These are phyloP conservation scores for Chloroceryle amazona DNA, from an alignment of 2,797 vertebrate genomes.

Conservation along the genomic window DNA sequence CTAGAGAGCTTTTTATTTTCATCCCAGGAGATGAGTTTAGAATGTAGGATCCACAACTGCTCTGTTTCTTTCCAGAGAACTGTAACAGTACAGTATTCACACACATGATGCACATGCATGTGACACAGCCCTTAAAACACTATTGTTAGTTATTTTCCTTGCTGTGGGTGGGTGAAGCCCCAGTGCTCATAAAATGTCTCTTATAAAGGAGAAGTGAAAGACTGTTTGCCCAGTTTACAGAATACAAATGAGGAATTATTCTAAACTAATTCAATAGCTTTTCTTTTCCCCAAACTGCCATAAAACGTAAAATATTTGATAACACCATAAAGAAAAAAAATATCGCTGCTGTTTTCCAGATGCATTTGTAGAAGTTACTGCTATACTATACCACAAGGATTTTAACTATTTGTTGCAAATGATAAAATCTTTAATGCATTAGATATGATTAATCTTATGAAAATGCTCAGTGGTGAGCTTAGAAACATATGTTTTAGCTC, in stretches of 20 bases:
- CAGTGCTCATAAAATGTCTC: slow-evolving; percentile 24
- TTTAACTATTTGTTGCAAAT: background rate
- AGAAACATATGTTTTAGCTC: background rate
- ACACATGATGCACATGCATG: slow-evolving; percentile 6
- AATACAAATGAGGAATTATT: slow-evolving; percentile 64
- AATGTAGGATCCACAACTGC: slow-evolving; percentile 13
- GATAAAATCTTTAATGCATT: background rate
- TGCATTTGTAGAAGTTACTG: background rate
- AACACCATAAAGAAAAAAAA: background rate
- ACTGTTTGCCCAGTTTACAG: slow-evolving; percentile 8
- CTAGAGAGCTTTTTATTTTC: background rate
- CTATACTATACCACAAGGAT: background rate
- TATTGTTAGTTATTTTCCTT: slow-evolving; percentile 59
- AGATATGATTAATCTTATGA: background rate
- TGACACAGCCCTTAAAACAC: slow-evolving; percentile 45
- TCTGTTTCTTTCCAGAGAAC: slow-evolving; percentile 14
- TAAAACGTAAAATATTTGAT: slow-evolving; percentile 29
- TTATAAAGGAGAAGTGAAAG: slow-evolving; percentile 29
- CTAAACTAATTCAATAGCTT: slow-evolving; percentile 44
- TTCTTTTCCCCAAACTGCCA: background rate
- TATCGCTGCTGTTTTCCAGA: background rate
- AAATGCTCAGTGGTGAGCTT: background rate
- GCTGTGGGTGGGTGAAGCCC: slow-evolving; percentile 35
- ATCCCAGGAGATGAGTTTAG: background rate
- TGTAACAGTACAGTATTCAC: slow-evolving; percentile 49